Evolutionary conservation across 2,113 vertebrate genomes (phyloP), one percentile per base, ranked within the genome.

Genomic region (Neolamprologus cancellatus): DNA sequence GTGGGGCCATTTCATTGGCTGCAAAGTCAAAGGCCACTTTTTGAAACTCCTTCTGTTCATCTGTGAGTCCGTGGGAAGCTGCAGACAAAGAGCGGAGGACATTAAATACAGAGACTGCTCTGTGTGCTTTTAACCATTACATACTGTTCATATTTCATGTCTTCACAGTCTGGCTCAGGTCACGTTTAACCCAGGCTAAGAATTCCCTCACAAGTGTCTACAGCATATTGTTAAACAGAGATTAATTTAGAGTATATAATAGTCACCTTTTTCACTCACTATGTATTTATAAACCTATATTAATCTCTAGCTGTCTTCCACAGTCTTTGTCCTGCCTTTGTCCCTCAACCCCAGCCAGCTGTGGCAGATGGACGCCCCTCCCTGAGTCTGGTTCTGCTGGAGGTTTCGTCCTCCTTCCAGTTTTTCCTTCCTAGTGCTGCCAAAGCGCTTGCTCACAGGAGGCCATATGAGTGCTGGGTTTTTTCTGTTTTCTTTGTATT

Each of bases 1-100:
- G 88, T 41, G 98, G 99, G 88, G 98, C 95, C 98, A 99, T 99
- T 94, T 99, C 99, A 84, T 95, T 98, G 89, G 97, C 86, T 82
- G 98, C 99, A 93, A 99, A 99, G 91, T 98, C 97, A 89, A 99
- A 96, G 36, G 99, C 99, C 84, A 99, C 96, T 91, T 98, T 99
- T 88, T 99, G 99, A 94, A 99, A 99, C 82, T 97, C 98, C 89
- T 97, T 99, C 93, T 99, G 99, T 64, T 99, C 98, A 89, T 99
- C 98, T 81, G 96, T 96, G 83, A 99, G 96, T 76, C 99, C 99
- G 0, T 95, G 1, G 2, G 98, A 96, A 64, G 97, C 99, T 99
- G 84, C 79, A 61, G 66, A 44, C 30, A 83, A 78, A 90, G 3
- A 79, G 23, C 2, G 30, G 20, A 41, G 30, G n/a, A 44, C 48